Base-by-base conservation (phyloP, 1,140 invertebrate species). In the Aphidius ervi region DNA sequence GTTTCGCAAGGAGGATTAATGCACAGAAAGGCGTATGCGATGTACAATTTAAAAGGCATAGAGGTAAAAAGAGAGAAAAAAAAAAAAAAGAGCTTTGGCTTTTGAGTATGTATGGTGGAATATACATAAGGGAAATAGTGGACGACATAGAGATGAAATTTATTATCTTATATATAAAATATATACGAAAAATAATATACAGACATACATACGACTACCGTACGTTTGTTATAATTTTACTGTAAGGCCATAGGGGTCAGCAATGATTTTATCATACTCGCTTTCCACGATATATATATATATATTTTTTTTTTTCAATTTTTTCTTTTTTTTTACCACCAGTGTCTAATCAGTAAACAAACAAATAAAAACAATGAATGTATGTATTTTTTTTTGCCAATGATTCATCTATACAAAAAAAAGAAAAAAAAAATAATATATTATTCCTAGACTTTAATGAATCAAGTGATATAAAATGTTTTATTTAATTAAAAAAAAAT, bases 1-100 rank as follows among this genome's bases (percentile, higher is more conserved):
- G 69, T 65, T 63, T 63, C 67, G 66, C 66, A 66, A 61, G 62
- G 62, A 64, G 70, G 69, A 70, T 73, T 66, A 70, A 69, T 68
- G 65, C 61, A 60, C 54, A 63, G 61, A 59, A 65, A 65, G 59
- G 42, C 39, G 49, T 37, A 39, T 49, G 58, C 39, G n/a, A 40
- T 46, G 20, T 40, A 2, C 5, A 39, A 39, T 9, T 53, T 10
- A 7, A 37, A n/a, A 39, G n/a, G 5, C 3, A 9, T 31, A 20
- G 52, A 39, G 59, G 49, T 5, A 45, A 23, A 20, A 41, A 5
- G 39, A 31, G 55, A 56, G 46, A 37, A 7, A 6, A 31, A 31
- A 2, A 23, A 23, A 23, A 16, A 16, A 16, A 16, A 16, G 16
- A 16, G 16, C 16, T 16, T 16, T 16, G 1, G 16, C 16, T 16